Percentiles rank a stretch among this genome's conserved stretches.
Conservation (phyloP, 2,888 invertebrate species). For the Taenaris catops region DNA sequence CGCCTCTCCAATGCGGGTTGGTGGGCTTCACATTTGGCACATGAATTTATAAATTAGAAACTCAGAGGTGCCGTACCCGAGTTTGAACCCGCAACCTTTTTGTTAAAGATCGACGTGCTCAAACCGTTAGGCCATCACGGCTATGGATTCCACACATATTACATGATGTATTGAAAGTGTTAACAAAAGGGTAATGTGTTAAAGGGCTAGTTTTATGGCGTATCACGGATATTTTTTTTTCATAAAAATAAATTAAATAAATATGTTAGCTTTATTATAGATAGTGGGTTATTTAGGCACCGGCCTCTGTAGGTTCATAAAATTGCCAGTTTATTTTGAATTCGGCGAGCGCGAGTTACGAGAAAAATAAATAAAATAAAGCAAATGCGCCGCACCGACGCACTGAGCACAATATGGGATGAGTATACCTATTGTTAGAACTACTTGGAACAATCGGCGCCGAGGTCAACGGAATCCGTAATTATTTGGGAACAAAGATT, state of each 20-base stretch:
- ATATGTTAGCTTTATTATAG: conserved; percentile 28
- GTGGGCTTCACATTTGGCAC: too few species aligned
- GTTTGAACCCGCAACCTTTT: too few species aligned
- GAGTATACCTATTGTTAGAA: conserved; percentile 29
- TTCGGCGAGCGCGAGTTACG: conserved; percentile 44
- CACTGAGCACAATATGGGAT: conserved; percentile 23
- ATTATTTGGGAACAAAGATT: conserved; percentile 30
- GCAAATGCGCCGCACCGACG: conserved; percentile 23
- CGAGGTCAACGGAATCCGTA: conserved; percentile 35
- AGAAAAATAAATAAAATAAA: conserved; percentile 45
- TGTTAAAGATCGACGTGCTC: too few species aligned
- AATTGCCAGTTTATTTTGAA: conserved; percentile 62
- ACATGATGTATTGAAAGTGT: too few species aligned
- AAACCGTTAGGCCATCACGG: too few species aligned
- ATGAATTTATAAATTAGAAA: too few species aligned
- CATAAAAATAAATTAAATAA: conserved; percentile 12
- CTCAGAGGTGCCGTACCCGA: too few species aligned
- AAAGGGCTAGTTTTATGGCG: too few species aligned
- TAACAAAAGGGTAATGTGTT: too few species aligned
- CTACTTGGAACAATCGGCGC: conserved; percentile 24
- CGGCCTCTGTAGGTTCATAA: conserved; percentile 55
- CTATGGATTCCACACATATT: too few species aligned
- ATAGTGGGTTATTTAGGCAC: conserved; percentile 37
- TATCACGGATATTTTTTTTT: too few species aligned
- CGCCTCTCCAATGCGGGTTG: too few species aligned